Conservation (phyloP, 2,888 invertebrate species). For the Xestia ashworthii region DNA sequence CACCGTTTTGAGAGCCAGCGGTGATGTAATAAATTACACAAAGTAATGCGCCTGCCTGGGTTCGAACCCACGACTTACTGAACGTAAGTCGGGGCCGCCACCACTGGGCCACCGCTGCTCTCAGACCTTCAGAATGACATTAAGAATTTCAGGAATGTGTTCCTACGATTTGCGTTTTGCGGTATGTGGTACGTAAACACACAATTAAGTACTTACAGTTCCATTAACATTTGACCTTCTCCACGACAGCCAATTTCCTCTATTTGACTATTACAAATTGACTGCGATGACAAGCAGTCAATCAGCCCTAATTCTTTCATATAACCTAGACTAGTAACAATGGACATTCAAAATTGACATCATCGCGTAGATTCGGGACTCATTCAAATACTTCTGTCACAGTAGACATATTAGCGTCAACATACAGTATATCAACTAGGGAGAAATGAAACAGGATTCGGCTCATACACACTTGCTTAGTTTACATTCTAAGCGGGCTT, state of each 20-base stretch:
- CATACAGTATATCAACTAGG: neutral
- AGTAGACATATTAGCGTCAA: neutral
- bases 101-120: too few relatives aligned
- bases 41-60: too few relatives aligned
- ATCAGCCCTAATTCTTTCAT: slow-evolving; percentile 22
- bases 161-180: neutral
- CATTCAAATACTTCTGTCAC: neutral
- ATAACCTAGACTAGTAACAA: slow-evolving; percentile 6
- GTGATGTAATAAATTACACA: too few relatives aligned
- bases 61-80: too few relatives aligned
- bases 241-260: slow-evolving; percentile 34
- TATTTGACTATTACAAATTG: slow-evolving; percentile 40
- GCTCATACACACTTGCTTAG: too few relatives aligned
- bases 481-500: too few relatives aligned
- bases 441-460: too few relatives aligned
- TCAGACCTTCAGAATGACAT: neutral
- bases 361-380: slow-evolving; percentile 11
- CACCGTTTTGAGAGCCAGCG: too few relatives aligned
- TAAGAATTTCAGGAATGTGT: neutral
- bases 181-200: slow-evolving; percentile 5
- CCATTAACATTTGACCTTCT: slow-evolving; percentile 17
- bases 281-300: slow-evolving; percentile 38
- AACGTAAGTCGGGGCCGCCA: too few relatives aligned
- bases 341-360: slow-evolving; percentile 26
- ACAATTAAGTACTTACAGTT: neutral